Conservation (phyloP, 2,797 vertebrate genomes). For the Pristis pectinata region DNA sequence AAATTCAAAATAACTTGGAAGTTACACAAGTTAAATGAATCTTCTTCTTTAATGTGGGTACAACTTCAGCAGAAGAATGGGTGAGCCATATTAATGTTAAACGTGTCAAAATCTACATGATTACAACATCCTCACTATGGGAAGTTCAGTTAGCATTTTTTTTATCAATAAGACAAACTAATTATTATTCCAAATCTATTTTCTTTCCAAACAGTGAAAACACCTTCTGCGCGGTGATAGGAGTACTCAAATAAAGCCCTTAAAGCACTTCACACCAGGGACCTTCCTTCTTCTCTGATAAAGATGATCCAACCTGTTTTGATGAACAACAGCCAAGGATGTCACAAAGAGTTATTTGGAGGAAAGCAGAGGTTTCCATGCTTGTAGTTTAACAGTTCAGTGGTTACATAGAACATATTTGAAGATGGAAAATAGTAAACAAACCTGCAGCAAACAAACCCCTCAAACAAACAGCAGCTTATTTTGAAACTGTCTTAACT, state of each 20-base stretch:
- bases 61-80: background rate
- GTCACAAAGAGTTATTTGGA: background rate
- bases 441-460: background rate
- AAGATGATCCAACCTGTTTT: background rate
- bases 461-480: background rate
- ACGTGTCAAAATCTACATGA: background rate
- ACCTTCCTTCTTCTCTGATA: background rate
- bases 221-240: background rate
- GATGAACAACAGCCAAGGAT: background rate
- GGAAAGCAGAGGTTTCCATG: background rate
- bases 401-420: background rate
- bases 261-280: background rate
- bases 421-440: background rate
- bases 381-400: background rate
- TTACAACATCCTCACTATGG: background rate
- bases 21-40: background rate
- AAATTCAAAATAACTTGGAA: background rate
- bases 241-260: background rate
- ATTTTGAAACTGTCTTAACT: background rate
- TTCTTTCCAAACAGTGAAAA: background rate
- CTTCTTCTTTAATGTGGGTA: background rate
- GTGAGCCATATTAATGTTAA: background rate
- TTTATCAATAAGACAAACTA: background rate
- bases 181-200: background rate
- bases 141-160: background rate